A percentile compares a stretch with the other conserved stretches of the same genome.
phyloP scores from a whole-genome alignment of 2,113 vertebrate genomes.

The Lophura nycthemera region DNA sequence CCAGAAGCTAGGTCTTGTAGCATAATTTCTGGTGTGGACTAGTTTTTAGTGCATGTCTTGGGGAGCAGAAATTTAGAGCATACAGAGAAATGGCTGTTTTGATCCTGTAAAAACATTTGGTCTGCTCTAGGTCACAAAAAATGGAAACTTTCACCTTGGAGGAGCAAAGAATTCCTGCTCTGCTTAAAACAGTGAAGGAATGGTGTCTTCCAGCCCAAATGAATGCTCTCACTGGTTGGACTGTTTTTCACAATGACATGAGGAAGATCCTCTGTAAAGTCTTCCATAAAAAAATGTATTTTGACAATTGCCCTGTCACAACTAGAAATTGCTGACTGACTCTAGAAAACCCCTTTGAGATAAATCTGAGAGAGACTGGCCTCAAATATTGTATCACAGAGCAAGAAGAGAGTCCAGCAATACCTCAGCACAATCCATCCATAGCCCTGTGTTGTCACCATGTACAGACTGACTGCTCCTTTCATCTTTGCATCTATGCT shows the following conservation, averaged over 20 bases:
- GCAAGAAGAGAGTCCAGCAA: background rate
- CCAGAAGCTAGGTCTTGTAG: background rate
- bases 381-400: accelerated
- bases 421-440: accelerated
- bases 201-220: background rate
- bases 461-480: background rate
- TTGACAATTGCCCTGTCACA: background rate
- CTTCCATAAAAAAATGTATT: background rate
- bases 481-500: background rate
- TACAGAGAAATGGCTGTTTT: background rate
- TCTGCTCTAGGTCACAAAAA: background rate
- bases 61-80: background rate
- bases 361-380: background rate
- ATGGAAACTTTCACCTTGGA: background rate
- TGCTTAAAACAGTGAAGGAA: background rate
- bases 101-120: background rate
- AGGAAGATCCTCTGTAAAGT: background rate
- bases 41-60: background rate
- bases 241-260: background rate
- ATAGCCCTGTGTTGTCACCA: background rate
- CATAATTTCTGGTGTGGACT: conserved; percentile 10
- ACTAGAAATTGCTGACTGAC: background rate
- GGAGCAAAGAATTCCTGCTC: background rate
- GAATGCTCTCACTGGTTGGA: background rate
- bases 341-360: background rate